A percentile compares a stretch with the other conserved stretches of the same genome.
Conservation (phyloP, 2,888 invertebrate genomes). For the Apocheima hispidaria region DNA sequence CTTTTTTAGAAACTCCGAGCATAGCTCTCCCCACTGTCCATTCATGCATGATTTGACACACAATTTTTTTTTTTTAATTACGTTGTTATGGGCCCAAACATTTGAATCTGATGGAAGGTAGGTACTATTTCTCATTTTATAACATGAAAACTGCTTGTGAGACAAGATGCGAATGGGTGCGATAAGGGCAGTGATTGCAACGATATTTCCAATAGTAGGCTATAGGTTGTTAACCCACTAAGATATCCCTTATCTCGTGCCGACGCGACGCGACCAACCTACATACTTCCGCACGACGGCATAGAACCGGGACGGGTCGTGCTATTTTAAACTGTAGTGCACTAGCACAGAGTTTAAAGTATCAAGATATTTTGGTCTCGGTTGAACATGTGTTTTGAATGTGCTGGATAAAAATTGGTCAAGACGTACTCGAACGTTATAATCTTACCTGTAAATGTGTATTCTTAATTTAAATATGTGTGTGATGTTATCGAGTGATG, state of each 20-base stretch:
- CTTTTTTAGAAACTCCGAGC: no score
- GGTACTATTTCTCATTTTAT: constrained; percentile 12
- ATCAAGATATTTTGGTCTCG: constrained; percentile 10
- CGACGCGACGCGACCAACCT: constrained; percentile 71
- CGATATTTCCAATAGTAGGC: constrained; percentile 71
- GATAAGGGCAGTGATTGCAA: constrained; percentile 74
- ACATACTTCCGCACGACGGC: constrained; percentile 74
- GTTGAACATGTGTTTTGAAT: constrained; percentile 34
- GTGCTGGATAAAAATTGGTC: constrained; percentile 37
- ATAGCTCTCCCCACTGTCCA: no score
- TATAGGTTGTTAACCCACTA: constrained; percentile 83
- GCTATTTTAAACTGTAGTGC: constrained; percentile 32
- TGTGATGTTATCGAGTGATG: no score
- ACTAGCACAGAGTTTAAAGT: constrained; percentile 29
- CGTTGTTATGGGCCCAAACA: no score
- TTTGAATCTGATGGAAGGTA: neutral
- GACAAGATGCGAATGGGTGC: constrained; percentile 63
- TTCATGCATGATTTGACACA: no score
- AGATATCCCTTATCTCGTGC: constrained; percentile 76
- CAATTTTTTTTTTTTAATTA: neutral
- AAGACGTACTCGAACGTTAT: constrained; percentile 13
- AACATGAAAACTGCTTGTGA: constrained; percentile 40
- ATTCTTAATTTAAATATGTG: neutral
- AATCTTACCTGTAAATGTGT: constrained; percentile 1
- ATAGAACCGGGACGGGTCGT: constrained; percentile 22